Base-by-base conservation (phyloP, 1,140 invertebrate species). In the Ostrea edulis region DNA sequence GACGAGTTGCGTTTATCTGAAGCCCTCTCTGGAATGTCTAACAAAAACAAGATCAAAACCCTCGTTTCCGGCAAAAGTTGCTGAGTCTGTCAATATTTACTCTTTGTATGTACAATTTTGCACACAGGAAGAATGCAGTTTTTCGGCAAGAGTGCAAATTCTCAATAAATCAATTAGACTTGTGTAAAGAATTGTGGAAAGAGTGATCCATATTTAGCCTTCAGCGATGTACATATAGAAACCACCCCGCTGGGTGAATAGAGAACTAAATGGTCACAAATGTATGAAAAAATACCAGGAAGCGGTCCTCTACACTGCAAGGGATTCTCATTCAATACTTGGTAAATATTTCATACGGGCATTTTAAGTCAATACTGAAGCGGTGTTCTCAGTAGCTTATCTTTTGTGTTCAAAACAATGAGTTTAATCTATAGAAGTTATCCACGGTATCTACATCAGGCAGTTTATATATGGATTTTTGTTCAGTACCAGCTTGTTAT, bases 391-490 rank as follows among this genome's bases (percentile, higher is more conserved):
- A 25, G 9, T 25, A 25, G 68, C 68, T 77, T 11, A 77, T 22
- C 68, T 77, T 77, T 77, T 77, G 68, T 77, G 11, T 77, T 77
- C 25, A 29, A 77, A 25, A 77, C 68, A 77, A 77, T 77, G 29
- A 35, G 68, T 77, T 35, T 77, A 77, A 77, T 77, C 68, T 77
- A 77, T 77, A 25, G 68, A 77, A 29, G 68, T 77, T 25, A 14
- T 77, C 68, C 25, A 3, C 68, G 25, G 8, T 77, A 35, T 77
- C 68, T 77, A 77, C 68, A 77, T 9, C 68, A 77, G 68, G 29
- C 68, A 77, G 68, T 77, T 77, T 77, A 77, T 77, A 35, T 77
- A 77, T 77, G 68, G 68, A 77, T 77, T 77, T 77, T 25, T 77
- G 25, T 35, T 77, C 68, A 77, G 68, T 77, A 29, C 22, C 68